A percentile compares a stretch with the other conserved stretches of the same genome.
phyloP scores from a whole-genome alignment of 2,888 invertebrate genomes.

The Drosophila mettleri region DNA sequence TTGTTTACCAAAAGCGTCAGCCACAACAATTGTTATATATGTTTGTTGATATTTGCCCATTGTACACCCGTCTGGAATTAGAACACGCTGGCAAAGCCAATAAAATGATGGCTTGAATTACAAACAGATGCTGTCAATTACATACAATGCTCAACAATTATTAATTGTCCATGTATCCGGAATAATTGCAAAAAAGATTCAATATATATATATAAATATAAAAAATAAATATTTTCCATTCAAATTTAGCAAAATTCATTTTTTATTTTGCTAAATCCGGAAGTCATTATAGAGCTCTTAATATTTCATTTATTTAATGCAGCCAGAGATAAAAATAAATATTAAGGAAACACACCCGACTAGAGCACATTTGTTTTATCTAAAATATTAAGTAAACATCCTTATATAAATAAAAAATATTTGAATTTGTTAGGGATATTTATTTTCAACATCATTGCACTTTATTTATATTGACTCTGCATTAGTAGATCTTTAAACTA shows the following conservation, averaged over 20 bases:
- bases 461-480: constrained; percentile 73
- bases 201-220: not conserved
- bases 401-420: not conserved
- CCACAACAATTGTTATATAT: constrained; percentile 48
- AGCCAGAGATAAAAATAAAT: not conserved
- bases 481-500: constrained; percentile 68
- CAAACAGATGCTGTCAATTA: constrained; percentile 58
- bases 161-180: not conserved
- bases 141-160: constrained; percentile 16
- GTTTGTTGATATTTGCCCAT: constrained; percentile 55
- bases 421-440: constrained; percentile 34
- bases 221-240: too few relatives aligned
- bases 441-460: constrained; percentile 65
- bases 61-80: constrained; percentile 35
- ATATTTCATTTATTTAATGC: not conserved
- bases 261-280: too few relatives aligned
- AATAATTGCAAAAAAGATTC: not conserved
- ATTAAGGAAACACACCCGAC: too few relatives aligned
- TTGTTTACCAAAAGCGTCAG: constrained; percentile 66
- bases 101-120: constrained; percentile 18
- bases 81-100: constrained; percentile 32
- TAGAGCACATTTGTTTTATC: not conserved
- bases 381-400: not conserved
- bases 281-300: not conserved
- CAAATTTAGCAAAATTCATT: too few relatives aligned